Conservation (phyloP, 2,113 vertebrate genomes). For the Glaucidium brasilianum region DNA sequence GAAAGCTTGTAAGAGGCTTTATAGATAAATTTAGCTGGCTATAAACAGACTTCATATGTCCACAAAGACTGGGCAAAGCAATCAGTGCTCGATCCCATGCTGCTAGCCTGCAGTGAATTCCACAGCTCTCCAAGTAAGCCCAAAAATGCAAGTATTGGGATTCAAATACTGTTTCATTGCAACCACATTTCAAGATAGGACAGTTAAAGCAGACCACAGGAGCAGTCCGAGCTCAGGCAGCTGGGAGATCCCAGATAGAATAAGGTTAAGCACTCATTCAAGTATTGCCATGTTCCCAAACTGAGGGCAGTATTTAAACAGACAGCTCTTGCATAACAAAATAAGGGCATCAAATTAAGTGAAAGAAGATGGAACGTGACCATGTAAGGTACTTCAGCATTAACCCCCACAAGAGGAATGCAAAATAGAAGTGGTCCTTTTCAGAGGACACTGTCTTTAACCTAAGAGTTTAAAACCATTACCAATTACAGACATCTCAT, state of each 20-base stretch:
- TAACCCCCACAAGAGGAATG: not conserved
- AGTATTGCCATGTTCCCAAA: not conserved
- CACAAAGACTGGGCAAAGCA: not conserved
- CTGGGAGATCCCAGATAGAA: not conserved
- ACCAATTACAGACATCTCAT: not conserved
- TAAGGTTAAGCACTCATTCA: not conserved
- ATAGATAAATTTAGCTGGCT: constrained; percentile 46
- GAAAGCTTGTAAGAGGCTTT: not conserved
- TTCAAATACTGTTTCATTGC: not conserved
- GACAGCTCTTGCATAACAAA: not conserved
- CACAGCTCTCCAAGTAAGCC: not conserved
- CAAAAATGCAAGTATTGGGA: not conserved
- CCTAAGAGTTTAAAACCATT: not conserved
- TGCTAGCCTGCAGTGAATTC: not conserved
- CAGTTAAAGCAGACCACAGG: not conserved
- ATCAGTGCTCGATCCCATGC: not conserved
- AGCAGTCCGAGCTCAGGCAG: not conserved
- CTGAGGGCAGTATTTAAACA: not conserved
- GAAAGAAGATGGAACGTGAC: not conserved
- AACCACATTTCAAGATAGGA: not conserved
- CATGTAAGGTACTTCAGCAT: not conserved
- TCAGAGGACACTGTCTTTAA: not conserved
- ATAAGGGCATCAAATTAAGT: not conserved
- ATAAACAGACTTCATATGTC: not conserved
- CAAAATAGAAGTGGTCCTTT: not conserved